Evolutionary conservation across 2,888 invertebrate species (phyloP).

Genomic region (Pachliopta kotzebuea): DNA sequence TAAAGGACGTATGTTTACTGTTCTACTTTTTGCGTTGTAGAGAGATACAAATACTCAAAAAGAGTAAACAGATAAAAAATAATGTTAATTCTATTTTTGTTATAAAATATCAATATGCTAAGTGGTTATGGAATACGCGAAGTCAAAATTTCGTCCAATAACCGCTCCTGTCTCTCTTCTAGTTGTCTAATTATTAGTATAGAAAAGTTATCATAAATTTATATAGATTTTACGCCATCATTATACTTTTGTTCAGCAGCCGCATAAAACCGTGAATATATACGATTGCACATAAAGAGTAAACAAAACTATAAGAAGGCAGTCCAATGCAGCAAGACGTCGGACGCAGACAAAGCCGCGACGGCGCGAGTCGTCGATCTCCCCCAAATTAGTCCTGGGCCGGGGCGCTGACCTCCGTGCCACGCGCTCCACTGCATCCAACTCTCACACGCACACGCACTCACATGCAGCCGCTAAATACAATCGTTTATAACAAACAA

Average conservation of each 20-base stretch:
- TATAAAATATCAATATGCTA: no score
- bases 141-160: no score
- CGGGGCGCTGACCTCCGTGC: slow-evolving; percentile 72
- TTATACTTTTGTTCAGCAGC: slow-evolving; percentile 18
- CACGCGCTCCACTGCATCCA: slow-evolving; percentile 38
- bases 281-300: slow-evolving; percentile 34
- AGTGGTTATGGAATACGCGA: no score
- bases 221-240: neutral
- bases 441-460: slow-evolving; percentile 4
- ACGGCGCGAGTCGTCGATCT: slow-evolving; percentile 73
- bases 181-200: neutral
- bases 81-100: no score
- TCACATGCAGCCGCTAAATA: neutral
- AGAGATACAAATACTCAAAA: no score
- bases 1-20: no score
- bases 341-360: slow-evolving; percentile 71
- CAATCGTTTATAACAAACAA: slow-evolving; percentile 20
- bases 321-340: slow-evolving; percentile 44
- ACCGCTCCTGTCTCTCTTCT: no score
- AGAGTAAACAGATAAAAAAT: no score
- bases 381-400: slow-evolving; percentile 79
- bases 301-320: slow-evolving; percentile 56
- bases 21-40: no score
- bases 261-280: slow-evolving; percentile 42
- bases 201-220: neutral